Evolutionary conservation across 2,888 invertebrate genomes (phyloP), one percentile per base, ranked within the genome.

Genomic region (Macaria liturata): DNA sequence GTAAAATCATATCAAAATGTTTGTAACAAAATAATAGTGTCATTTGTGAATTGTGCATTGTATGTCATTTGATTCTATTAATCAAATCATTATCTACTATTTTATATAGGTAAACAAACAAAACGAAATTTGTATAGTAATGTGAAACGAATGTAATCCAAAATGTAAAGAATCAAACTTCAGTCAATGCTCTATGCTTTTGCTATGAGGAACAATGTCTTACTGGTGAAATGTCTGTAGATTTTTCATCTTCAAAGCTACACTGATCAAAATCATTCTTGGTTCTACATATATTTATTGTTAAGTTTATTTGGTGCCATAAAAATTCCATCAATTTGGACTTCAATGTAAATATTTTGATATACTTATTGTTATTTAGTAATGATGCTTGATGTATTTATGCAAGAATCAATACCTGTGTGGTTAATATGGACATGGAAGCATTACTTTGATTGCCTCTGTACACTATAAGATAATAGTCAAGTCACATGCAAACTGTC

Each of bases 1-100:
- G 63, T 68, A 71, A 70, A 75, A 75, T 78, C 81, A 81, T 81
- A 81, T 81, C 81, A 81, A 80, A 74, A 73, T 78, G 65, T 78
- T 74, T 74, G 67, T 78, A 72, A 73, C 54, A 62, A 68, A 64
- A 56, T 57, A 63, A 67, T 66, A 66, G 66, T 59, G 60, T 66
- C 66, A 68, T 64, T 66, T 68, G 64, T 66, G 66, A 63, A 66
- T 64, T 72, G 73, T 75, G 67, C 64, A 64, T 64, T 60, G 57
- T 61, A 67, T 72, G 67, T 70, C 57, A 71, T 68, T 61, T 65
- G 56, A 64, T 61, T 65, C 64, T 64, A 61, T 47, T 61, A 61
- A 55, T 62, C 42, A 62, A 56, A 62, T 53, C 52, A 52, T 61
- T 52, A 64, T 61, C 49, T 67, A 57, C 48, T 57, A 64, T 62